Conservation (phyloP, 2,113 vertebrate genomes). For the Callocephalon fimbriatum region DNA sequence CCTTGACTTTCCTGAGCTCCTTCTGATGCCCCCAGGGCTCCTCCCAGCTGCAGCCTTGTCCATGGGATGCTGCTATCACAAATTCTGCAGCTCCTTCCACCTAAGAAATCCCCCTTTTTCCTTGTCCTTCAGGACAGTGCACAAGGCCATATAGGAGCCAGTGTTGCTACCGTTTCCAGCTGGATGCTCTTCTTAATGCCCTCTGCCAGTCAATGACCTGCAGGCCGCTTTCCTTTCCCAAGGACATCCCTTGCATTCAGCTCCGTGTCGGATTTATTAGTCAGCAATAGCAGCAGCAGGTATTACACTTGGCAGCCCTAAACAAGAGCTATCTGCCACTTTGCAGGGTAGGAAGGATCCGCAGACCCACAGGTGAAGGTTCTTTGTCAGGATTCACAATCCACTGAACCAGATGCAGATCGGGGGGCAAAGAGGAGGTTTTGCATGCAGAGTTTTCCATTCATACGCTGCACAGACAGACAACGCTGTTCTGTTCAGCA, state of each 20-base stretch:
- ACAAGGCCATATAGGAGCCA: rapidly evolving
- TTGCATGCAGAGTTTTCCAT: not conserved
- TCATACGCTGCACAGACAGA: rapidly evolving
- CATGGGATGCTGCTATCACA: not conserved
- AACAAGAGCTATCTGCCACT: not conserved
- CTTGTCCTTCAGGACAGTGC: not conserved
- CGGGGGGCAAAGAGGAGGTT: not conserved
- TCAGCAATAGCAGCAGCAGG: not conserved
- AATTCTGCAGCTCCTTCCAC: not conserved
- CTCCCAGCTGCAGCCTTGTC: not conserved
- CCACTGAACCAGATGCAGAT: not conserved
- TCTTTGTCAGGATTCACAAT: not conserved
- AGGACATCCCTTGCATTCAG: not conserved
- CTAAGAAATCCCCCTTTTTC: not conserved
- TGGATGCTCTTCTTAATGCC: not conserved
- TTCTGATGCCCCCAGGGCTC: not conserved
- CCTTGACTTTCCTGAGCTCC: not conserved
- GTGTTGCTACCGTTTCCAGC: rapidly evolving
- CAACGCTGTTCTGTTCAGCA: not conserved
- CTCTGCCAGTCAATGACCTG: not conserved
- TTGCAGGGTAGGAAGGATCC: not conserved
- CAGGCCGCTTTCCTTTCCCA: not conserved
- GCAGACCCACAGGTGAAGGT: not conserved
- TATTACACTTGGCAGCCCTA: not conserved
- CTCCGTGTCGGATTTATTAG: not conserved